Base-by-base conservation (phyloP, 2,113 vertebrate species). In the Onychostoma macrolepis region DNA sequence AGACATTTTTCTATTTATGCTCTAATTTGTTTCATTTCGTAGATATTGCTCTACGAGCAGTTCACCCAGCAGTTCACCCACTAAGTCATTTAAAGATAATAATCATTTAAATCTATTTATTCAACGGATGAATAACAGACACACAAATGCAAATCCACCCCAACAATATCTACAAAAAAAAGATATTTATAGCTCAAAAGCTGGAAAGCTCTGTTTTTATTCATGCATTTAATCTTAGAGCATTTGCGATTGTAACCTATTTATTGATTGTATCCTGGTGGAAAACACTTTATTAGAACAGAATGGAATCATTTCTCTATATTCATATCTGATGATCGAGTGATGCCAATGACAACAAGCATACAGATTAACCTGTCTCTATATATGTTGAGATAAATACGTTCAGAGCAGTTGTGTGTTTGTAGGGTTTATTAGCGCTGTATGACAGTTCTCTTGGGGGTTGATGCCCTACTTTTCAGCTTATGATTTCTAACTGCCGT, bases 381-480 rank as follows among this genome's bases (percentile, higher is more conserved):
- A 26, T 30, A 26, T 1, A 53, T 10, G 9, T 19, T 13, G 13
- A 28, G 15, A 58, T 78, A 17, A 17, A 33, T 30, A 19, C 26
- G 24, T 30, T 33, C 63, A 80, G 33, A 33, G 38, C 65, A 43
- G 13, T 21, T n/a, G 4, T 21, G 13, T 56, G 77, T 43, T 80
- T 61, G 17, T 33, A 41, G 48, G 30, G 45, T 74, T 41, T n/a
- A 8, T 71, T 38, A 36, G 10, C 4, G 1, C 8, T 26, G 12
- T 26, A 67, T 38, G 50, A 69, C 13, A 9, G 21, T 15, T 36
- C 33, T 85, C 86, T 58, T 69, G 56, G 79, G 72, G 4, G 83
- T 26, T 41, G 10, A 2, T 85, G 85, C 2, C 85, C 88, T 87
- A 89, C 67, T 85, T 89, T 80, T 80, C 75, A 80, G 24, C 21